phyloP scores from a whole-genome alignment of 2,888 invertebrate species.

The Conomelus anceps region DNA sequence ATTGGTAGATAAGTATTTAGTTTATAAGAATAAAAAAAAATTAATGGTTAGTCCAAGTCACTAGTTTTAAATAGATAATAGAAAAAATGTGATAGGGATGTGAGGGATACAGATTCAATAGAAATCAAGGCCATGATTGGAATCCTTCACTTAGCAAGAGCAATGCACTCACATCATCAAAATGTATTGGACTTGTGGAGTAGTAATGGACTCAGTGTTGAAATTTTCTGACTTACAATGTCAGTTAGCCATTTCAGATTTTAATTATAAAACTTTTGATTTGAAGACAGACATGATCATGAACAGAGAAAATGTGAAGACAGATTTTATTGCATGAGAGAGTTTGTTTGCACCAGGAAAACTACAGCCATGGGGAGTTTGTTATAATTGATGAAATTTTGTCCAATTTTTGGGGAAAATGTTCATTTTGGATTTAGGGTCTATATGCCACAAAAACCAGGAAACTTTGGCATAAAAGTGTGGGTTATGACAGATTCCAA shows the following conservation, averaged over 20 bases:
- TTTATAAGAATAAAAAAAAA: too few species aligned
- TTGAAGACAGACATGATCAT: neutral
- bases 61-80: too few species aligned
- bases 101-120: too few species aligned
- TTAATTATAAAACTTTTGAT: neutral
- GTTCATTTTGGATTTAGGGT: neutral
- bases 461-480: neutral
- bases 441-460: conserved; percentile 8
- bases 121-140: too few species aligned
- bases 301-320: neutral
- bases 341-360: neutral
- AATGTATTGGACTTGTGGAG: conserved; percentile 8
- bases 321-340: neutral
- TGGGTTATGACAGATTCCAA: conserved; percentile 9
- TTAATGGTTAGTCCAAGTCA: too few species aligned
- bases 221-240: conserved; percentile 4
- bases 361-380: neutral
- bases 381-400: conserved; percentile 1
- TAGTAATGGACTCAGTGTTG: neutral
- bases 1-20: too few species aligned
- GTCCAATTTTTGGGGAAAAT: neutral
- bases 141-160: too few species aligned
- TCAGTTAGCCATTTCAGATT: neutral
- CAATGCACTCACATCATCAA: too few species aligned
- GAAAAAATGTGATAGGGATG: too few species aligned